Base-by-base conservation (phyloP, 2,888 invertebrate species). In the Lapara coniferarum region DNA sequence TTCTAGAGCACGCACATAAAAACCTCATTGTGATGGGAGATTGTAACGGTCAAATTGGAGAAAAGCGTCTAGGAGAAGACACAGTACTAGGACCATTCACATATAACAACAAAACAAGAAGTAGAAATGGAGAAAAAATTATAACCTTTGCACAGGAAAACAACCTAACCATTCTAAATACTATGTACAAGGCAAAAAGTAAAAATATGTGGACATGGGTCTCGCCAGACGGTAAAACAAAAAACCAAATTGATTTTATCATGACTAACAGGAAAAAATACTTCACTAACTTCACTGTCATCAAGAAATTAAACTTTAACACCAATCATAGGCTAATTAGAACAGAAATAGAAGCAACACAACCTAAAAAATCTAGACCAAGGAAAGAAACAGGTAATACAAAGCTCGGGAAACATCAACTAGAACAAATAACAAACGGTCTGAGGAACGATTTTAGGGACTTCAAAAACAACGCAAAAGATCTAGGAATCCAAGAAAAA, bases 321-420 rank as follows among this genome's bases (percentile, higher is more conserved):
- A 77, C 78, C 14, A 75, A 81, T 49, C 77, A 79, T 70, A 72
- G 71, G 58, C 16, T 81, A 14, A 71, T 82, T 7, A 72, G 80
- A 76, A 70, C 78, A 5, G 78, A 79, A 74, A 56, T 80, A 1
- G 67, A 3, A 55, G 49, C 70, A 71, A 70, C 4, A 0, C 73
- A 72, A 73, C 75, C 74, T 71, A 78, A 67, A 68, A 77, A 76
- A n/a, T n/a, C n/a, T n/a, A n/a, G n/a, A n/a, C n/a, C n/a, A n/a
- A n/a, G n/a, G n/a, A n/a, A n/a, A n/a, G n/a, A n/a, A n/a, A n/a
- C n/a, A n/a, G n/a, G n/a, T n/a, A n/a, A n/a, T n/a, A n/a, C n/a
- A n/a, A n/a, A n/a, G n/a, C n/a, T n/a, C n/a, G n/a, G n/a, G n/a
- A n/a, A n/a, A n/a, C n/a, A n/a, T n/a, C n/a, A n/a, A n/a, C n/a